phyloP scores from a whole-genome alignment of 2,888 invertebrate genomes.

The Galerucella calmariensis region DNA sequence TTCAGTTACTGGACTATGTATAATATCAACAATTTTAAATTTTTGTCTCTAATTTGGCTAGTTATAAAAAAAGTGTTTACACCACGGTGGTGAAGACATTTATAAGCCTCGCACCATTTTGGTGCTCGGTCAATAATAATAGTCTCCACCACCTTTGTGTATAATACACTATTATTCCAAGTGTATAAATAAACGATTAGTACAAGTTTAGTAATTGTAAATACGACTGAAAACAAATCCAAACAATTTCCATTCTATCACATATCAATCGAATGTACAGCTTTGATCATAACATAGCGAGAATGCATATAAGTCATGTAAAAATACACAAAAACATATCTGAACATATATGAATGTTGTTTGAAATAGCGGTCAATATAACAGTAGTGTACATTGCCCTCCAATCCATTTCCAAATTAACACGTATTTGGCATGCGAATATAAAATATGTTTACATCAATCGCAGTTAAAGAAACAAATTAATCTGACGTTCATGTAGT shows the following conservation, averaged over 20 bases:
- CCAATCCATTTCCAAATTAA: not conserved
- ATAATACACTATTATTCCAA: not conserved
- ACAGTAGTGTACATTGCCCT: slow-evolving; percentile 4
- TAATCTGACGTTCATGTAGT: not conserved
- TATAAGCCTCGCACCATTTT: too few species aligned
- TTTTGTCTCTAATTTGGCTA: too few species aligned
- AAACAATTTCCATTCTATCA: not conserved
- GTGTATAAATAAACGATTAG: not conserved
- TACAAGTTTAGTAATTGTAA: not conserved
- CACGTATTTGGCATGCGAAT: not conserved
- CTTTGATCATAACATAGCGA: slow-evolving; percentile 1
- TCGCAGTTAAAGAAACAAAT: not conserved
- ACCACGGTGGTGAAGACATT: too few species aligned
- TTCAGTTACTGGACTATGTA: too few species aligned
- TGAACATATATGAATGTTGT: not conserved
- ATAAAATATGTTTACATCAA: slow-evolving; percentile 2
- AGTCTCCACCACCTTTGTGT: too few species aligned
- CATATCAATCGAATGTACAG: not conserved
- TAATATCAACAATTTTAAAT: too few species aligned
- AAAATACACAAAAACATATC: not conserved
- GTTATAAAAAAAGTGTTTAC: too few species aligned
- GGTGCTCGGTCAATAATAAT: too few species aligned
- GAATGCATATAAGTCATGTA: not conserved
- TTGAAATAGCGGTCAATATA: not conserved
- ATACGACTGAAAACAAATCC: not conserved